A percentile compares a stretch with the other conserved stretches of the same genome.
Conservation (phyloP, 2,888 invertebrate genomes). For the Theretra japonica region DNA sequence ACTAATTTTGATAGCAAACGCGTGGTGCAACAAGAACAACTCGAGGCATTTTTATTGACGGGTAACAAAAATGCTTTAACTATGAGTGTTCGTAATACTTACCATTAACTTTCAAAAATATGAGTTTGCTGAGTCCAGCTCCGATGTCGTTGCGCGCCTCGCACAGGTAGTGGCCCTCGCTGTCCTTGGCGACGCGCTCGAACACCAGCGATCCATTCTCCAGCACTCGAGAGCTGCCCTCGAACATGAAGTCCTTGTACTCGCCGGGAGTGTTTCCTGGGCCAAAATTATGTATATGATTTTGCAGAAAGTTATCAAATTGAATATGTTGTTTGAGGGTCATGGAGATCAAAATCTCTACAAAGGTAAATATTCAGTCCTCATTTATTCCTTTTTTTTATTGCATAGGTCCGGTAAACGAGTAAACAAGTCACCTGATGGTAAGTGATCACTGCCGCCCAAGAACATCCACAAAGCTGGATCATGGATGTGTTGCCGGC, state of each 20-base stretch:
- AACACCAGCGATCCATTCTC: constrained; percentile 94
- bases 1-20: too few relatives aligned
- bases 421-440: too few relatives aligned
- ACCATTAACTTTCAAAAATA: constrained; percentile 96
- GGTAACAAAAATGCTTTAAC: not conserved
- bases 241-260: constrained; percentile 92
- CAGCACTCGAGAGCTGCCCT: constrained; percentile 90
- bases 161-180: constrained; percentile 96
- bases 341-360: too few relatives aligned
- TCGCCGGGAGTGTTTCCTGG: constrained; percentile 88
- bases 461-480: too few relatives aligned
- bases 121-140: constrained; percentile 95
- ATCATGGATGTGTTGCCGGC: too few relatives aligned
- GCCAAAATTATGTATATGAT: constrained; percentile 5
- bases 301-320: not conserved
- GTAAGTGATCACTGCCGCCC: too few relatives aligned
- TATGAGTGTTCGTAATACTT: constrained; percentile 56
- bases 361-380: too few relatives aligned
- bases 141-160: constrained; percentile 97
- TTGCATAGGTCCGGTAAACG: too few relatives aligned
- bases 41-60: too few relatives aligned
- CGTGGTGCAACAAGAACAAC: not conserved
- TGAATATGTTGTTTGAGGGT: not conserved
- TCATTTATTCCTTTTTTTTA: too few relatives aligned
- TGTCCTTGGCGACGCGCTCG: constrained; percentile 92